A percentile compares a stretch with the other conserved stretches of the same genome.
Conservation (phyloP, 37 sponge, comb jelly and placozoan species). For the Ephydatia muelleri region DNA sequence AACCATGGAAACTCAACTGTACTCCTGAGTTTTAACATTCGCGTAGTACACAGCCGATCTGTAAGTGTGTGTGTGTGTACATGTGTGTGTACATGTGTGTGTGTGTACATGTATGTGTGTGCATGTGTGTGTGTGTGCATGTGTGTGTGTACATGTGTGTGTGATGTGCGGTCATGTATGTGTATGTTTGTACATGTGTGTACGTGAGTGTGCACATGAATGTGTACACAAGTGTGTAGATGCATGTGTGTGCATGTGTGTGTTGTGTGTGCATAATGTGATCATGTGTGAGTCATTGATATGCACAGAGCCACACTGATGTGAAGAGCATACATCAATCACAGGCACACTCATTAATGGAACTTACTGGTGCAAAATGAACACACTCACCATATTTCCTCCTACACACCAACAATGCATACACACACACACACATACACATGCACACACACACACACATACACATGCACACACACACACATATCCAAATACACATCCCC, state of each 20-base stretch:
- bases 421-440: background rate
- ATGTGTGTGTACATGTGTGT: background rate
- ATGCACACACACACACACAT: background rate
- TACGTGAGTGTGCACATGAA: no score
- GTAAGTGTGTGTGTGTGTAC: background rate
- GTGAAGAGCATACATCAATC: no score
- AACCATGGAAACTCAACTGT: slow-evolving; percentile 36
- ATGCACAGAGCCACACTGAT: no score
- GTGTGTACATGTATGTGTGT: background rate
- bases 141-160: background rate
- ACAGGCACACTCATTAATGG: no score
- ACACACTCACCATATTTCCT: no score
- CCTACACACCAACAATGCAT: background rate
- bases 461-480: background rate
- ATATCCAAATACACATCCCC: background rate
- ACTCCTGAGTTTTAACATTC: slow-evolving; percentile 27
- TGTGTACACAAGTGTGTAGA: no score
- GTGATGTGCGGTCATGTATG: background rate
- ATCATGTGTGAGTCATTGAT: no score
- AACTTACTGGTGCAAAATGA: no score
- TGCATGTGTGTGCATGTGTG: no score
- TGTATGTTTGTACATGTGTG: background rate
- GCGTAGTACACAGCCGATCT: slow-evolving; percentile 75
- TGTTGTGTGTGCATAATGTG: no score
- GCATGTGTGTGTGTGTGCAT: background rate